Base-by-base conservation (phyloP, 2,888 invertebrate genomes). In the Malacosoma neustria region DNA sequence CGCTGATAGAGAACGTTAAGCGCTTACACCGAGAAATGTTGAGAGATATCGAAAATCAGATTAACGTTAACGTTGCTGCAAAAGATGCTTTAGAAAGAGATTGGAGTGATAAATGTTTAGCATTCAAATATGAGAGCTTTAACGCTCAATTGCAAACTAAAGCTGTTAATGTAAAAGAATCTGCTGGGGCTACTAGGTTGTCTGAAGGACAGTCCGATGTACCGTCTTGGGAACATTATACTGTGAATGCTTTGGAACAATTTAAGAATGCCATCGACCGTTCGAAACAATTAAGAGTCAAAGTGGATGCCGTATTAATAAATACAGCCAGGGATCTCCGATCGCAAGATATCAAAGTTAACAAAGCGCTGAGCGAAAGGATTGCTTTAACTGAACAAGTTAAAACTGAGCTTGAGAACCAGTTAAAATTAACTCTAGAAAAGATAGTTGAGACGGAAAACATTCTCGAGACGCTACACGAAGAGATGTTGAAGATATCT, bases 91-190 rank as follows among this genome's bases (percentile, higher is more conserved):
- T 96, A 42, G 96, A 97, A 76, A 90, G 89, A 45, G 96, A 97
- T 64, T 96, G 96, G 95, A 94, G 95, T 51, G 93, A 97, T 62
- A 97, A 97, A 75, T 89, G 88, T 47, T 89, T 93, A 47, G 90
- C 95, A 1, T 91, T 92, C 52, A 90, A 92, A 54, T 90, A 93
- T 30, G 96, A 96, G 56, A 88, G 90, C 0, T 67, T 82, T 1
- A 93, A 92, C 60, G 86, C 89, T n/a, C 88, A 90, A 3, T 77
- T 96, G 35, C 89, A 90, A 45, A 94, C 93, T 11, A 87, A 87
- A 53, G 91, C 92, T 0, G 87, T 79, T 31, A 89, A 89, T 37
- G 89, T 95, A 11, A 87, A 94, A 70, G 93, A 93, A 63, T 91
- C 92, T 36, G 89, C 93, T 1, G 96, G 96, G 11, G 91, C 94